phyloP scores from a whole-genome alignment of 2,113 vertebrate species.

The Psophia crepitans region DNA sequence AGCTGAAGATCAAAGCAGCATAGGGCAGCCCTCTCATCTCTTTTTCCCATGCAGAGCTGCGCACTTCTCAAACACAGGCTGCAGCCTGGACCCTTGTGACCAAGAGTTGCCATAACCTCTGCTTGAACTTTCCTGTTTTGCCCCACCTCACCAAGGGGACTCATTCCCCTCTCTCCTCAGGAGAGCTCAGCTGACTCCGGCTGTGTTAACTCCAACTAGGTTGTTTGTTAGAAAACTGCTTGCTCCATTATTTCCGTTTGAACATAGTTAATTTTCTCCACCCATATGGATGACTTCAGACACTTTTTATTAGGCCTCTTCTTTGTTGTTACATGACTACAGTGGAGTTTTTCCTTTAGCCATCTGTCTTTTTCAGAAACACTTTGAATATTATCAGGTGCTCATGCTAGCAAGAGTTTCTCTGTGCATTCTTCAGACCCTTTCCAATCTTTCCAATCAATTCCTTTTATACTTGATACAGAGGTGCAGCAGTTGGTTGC shows the following conservation, averaged over 20 bases:
- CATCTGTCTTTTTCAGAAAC: constrained; percentile 6
- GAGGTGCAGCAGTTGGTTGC: neutral
- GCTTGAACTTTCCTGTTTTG: neutral
- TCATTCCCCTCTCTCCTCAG: neutral
- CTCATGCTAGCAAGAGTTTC: neutral
- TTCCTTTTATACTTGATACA: neutral
- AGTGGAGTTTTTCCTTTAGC: neutral
- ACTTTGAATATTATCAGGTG: neutral
- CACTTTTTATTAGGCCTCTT: neutral
- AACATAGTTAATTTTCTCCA: constrained; percentile 23
- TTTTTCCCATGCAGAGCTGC: neutral
- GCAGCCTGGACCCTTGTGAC: fast-evolving
- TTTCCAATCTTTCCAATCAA: neutral
- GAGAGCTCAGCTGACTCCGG: neutral
- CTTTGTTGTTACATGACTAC: neutral
- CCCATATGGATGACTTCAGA: neutral
- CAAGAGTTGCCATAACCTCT: neutral
- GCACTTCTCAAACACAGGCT: neutral
- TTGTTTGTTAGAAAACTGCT: neutral
- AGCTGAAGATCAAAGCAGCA: neutral
- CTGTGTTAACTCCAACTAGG: neutral
- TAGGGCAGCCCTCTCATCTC: neutral
- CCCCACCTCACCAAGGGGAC: neutral
- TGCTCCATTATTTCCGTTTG: neutral
- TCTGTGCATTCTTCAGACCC: neutral